phyloP scores from a whole-genome alignment of 53 echinoderm and acorn worm species.

The Temnopleurus reevesii region DNA sequence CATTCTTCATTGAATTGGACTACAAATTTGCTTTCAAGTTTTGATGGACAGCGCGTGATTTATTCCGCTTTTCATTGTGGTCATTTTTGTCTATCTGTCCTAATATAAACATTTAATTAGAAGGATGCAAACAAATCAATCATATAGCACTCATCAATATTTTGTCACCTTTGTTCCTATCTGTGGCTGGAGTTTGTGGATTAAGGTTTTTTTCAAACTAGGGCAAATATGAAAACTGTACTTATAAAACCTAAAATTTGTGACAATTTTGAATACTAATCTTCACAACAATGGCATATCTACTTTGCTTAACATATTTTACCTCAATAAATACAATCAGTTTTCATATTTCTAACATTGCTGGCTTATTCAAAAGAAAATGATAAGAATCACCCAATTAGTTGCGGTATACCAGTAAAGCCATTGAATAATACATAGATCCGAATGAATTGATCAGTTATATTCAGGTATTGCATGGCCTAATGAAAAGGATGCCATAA shows the following conservation, averaged over 20 bases:
- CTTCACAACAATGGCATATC: not conserved
- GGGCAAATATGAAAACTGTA: not conserved
- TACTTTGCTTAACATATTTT: not conserved
- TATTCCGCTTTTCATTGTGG: not conserved
- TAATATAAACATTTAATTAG: not conserved
- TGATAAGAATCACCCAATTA: not conserved
- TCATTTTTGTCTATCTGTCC: not conserved
- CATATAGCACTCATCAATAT: not conserved
- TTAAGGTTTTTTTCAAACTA: not conserved
- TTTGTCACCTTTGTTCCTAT: not conserved
- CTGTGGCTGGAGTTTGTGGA: not conserved
- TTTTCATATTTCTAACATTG: not conserved
- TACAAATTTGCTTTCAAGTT: not conserved
- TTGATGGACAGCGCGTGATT: not conserved
- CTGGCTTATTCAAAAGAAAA: not conserved
- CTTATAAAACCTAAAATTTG: not conserved
- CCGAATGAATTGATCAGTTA: not conserved
- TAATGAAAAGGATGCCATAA: not conserved
- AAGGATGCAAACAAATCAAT: not conserved
- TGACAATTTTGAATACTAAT: not conserved
- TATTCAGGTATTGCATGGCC: not conserved
- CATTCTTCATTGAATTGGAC: not conserved
- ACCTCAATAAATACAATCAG: not conserved
- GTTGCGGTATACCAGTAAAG: not conserved
- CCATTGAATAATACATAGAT: not conserved